A percentile compares a stretch with the other conserved stretches of the same genome.
These are phyloP conservation scores for Colletes gigas DNA, from an alignment of 1,140 invertebrate species.

Conservation along the genomic window DNA sequence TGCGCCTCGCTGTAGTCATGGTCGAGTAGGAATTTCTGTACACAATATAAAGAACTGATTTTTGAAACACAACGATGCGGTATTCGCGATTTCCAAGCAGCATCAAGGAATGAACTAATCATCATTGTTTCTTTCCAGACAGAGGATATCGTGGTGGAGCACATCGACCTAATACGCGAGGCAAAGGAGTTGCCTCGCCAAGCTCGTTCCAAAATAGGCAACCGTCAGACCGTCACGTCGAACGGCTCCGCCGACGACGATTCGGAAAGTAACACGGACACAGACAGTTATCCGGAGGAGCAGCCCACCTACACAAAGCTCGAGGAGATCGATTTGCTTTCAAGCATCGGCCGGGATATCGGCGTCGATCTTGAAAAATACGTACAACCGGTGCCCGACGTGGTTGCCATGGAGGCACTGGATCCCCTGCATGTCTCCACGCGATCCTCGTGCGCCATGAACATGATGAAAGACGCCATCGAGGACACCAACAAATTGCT, in stretches of 20 bases:
- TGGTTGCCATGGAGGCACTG: conserved; percentile 74
- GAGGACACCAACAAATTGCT: conserved; percentile 77
- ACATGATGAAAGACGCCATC: conserved; percentile 52
- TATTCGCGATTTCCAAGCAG: too few relatives aligned
- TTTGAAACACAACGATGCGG: too few relatives aligned
- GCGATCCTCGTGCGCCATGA: conserved; percentile 35
- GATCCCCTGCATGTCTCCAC: conserved; percentile 53
- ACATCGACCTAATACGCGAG: conserved; percentile 77
- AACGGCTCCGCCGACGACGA: conserved; percentile 57
- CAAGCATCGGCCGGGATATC: conserved; percentile 77
- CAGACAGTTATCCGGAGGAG: conserved; percentile 68
- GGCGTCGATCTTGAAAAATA: conserved; percentile 78
- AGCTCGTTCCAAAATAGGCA: conserved; percentile 69
- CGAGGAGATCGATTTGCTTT: conserved; percentile 78
- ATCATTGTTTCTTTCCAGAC: conserved; percentile 54
- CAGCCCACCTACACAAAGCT: conserved; percentile 73
- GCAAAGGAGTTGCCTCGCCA: conserved; percentile 72
- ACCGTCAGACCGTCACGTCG: conserved; percentile 55
- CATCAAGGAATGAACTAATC: background rate
- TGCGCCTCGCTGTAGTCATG: too few relatives aligned
- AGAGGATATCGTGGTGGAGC: conserved; percentile 73
- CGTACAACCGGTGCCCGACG: conserved; percentile 77
- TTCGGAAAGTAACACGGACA: conserved; percentile 68
- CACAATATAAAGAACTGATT: too few relatives aligned
- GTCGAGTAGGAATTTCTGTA: too few relatives aligned